Percentiles rank a stretch among this genome's conserved stretches.
These are phyloP conservation scores for Calyptomena viridis DNA, from an alignment of 2,113 vertebrate species.

Conservation along the genomic window DNA sequence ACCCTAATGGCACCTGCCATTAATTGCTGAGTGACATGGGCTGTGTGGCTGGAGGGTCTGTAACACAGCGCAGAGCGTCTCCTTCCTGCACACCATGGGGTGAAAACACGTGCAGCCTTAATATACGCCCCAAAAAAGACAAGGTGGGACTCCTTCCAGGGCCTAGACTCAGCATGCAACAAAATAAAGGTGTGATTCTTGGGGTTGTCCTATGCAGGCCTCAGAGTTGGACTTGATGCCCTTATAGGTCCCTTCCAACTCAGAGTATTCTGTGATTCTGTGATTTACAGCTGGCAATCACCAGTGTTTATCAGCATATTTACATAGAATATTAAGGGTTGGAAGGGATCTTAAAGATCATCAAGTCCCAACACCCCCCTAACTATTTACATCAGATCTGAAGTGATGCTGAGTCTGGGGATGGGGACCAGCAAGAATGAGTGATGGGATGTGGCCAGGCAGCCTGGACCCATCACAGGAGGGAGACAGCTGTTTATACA, in stretches of 20 bases:
- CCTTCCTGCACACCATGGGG: rapidly evolving
- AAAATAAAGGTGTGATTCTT: not conserved
- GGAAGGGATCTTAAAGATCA: not conserved
- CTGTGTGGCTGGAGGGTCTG: not conserved
- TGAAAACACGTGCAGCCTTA: not conserved
- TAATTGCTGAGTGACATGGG: not conserved
- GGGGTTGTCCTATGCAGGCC: not conserved
- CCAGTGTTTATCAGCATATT: not conserved
- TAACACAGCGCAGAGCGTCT: not conserved
- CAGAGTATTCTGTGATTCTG: not conserved
- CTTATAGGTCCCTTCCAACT: not conserved
- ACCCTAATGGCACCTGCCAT: not conserved
- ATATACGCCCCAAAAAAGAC: rapidly evolving
- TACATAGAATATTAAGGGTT: not conserved
- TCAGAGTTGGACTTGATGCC: rapidly evolving
- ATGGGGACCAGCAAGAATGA: not conserved
- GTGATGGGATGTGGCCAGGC: not conserved
- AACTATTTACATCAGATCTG: not conserved
- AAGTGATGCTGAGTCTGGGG: not conserved
- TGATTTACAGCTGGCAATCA: not conserved
- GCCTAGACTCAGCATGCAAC: not conserved
- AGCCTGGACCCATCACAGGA: not conserved
- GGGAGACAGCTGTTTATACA: not conserved
- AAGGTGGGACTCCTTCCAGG: not conserved
- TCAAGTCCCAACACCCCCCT: not conserved